Conservation (phyloP, 2,797 vertebrate genomes). For the Ciconia nigra region DNA sequence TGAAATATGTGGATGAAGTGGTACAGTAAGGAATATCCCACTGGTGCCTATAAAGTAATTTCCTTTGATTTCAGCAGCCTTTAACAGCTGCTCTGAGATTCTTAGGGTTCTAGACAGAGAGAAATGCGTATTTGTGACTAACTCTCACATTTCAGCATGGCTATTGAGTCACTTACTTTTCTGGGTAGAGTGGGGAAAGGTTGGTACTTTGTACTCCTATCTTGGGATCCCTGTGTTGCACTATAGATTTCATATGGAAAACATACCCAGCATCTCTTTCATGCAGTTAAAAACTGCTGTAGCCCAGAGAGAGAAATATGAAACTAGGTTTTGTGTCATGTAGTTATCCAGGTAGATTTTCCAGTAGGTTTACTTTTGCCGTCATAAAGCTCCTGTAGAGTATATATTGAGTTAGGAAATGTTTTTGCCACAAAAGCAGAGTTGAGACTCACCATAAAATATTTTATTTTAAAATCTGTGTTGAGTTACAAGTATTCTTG, state of each 20-base stretch:
- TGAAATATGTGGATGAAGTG: not conserved
- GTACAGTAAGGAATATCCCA: not conserved
- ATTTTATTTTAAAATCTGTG: not conserved
- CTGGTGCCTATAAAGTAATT: not conserved
- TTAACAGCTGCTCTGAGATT: not conserved
- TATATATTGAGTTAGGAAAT: not conserved
- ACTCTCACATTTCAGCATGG: not conserved
- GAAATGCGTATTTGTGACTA: not conserved
- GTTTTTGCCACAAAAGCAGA: not conserved
- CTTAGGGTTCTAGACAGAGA: not conserved
- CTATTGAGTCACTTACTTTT: not conserved
- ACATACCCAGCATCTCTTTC: not conserved
- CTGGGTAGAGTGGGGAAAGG: not conserved
- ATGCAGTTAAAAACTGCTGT: not conserved
- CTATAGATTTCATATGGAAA: not conserved
- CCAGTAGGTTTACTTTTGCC: slow-evolving; percentile 1
- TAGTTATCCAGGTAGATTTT: not conserved
- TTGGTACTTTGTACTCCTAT: not conserved
- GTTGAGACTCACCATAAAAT: not conserved
- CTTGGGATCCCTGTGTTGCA: not conserved
- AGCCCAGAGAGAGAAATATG: not conserved
- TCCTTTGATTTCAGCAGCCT: not conserved
- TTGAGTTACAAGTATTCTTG: not conserved
- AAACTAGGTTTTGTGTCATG: not conserved
- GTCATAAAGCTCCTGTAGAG: not conserved